Conservation (phyloP, 2,888 invertebrate species). For the Siphlonurus alternatus region DNA sequence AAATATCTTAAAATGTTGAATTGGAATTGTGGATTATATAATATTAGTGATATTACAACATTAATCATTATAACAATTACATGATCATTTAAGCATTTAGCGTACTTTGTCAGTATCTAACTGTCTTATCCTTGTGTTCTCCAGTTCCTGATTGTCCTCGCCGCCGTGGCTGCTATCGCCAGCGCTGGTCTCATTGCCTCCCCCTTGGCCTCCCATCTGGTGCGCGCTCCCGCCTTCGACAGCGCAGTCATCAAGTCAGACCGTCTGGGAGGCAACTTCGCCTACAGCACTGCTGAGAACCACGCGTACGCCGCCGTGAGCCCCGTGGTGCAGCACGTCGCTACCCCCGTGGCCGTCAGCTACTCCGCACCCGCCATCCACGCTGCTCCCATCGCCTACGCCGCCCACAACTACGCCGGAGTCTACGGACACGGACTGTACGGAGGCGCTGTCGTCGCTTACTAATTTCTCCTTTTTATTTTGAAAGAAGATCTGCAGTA, state of each 20-base stretch:
- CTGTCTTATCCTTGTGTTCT: too few relatives aligned
- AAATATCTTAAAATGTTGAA: too few relatives aligned
- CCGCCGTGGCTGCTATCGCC: conserved; percentile 6
- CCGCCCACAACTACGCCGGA: conserved; percentile 1
- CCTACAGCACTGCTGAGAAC: conserved; percentile 22
- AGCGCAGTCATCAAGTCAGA: conserved; percentile 23
- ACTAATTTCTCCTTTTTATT: background rate
- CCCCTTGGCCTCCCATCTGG: conserved; percentile 14
- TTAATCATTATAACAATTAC: too few relatives aligned
- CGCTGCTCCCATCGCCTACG: background rate
- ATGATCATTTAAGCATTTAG: too few relatives aligned
- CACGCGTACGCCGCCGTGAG: conserved; percentile 22
- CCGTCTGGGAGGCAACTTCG: conserved; percentile 24
- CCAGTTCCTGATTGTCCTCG: conserved; percentile 6
- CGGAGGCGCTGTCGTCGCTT: background rate
- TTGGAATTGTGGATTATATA: too few relatives aligned
- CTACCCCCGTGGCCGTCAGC: conserved; percentile 20
- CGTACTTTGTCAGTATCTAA: too few relatives aligned
- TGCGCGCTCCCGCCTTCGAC: conserved; percentile 22
- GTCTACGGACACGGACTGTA: conserved; percentile 2
- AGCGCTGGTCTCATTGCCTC: background rate
- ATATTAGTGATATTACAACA: too few relatives aligned
- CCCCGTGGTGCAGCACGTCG: conserved; percentile 20
- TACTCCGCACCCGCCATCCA: conserved; percentile 14
- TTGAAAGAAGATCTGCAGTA: too few relatives aligned